These are phyloP conservation scores for Drosophila longiperda DNA, from an alignment of 2,888 invertebrate species.

Conservation along the genomic window DNA sequence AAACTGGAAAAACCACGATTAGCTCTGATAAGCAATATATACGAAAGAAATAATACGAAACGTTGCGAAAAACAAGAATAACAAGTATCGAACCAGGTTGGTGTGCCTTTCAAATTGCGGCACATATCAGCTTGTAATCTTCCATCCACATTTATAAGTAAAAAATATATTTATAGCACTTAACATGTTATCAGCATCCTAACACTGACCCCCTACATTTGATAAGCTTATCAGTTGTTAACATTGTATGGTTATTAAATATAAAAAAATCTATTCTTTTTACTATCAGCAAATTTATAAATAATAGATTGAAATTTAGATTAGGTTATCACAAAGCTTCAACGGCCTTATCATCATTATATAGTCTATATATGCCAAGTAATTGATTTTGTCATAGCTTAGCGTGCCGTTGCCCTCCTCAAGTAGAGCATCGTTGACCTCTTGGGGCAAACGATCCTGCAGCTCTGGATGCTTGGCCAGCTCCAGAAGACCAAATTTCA, in stretches of 20 bases:
- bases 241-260: background rate
- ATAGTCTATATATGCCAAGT: constrained; percentile 84
- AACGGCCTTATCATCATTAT: constrained; percentile 47
- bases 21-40: background rate
- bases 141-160: background rate
- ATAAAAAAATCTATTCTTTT: background rate
- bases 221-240: background rate
- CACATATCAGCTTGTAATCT: too few relatives aligned
- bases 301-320: background rate
- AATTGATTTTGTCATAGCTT: constrained; percentile 84
- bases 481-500: constrained; percentile 84
- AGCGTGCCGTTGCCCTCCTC: constrained; percentile 80
- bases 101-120: too few relatives aligned
- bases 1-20: background rate
- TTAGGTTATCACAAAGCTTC: background rate
- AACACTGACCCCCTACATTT: background rate
- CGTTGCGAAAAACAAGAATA: too few relatives aligned
- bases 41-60: background rate
- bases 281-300: too few relatives aligned
- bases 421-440: constrained; percentile 83
- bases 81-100: too few relatives aligned
- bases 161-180: constrained; percentile 13
- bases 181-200: background rate
- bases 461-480: constrained; percentile 84
- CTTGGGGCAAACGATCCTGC: constrained; percentile 84